phyloP scores from a whole-genome alignment of 2,888 invertebrate genomes.

The Cotesia congregata region DNA sequence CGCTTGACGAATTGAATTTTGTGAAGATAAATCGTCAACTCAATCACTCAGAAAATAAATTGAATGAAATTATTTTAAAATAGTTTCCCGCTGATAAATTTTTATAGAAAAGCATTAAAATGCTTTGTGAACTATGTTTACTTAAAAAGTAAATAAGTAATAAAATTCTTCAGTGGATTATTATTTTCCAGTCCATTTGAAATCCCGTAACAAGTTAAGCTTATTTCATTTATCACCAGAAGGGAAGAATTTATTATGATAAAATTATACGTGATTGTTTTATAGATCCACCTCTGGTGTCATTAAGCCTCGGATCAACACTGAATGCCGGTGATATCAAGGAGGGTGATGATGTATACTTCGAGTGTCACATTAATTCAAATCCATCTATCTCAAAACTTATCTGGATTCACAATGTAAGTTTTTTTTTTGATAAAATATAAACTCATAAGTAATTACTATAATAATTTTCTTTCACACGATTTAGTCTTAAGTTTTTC shows the following conservation, averaged over 20 bases:
- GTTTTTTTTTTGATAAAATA: constrained; percentile 65
- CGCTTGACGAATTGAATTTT: neutral
- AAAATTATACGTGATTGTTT: constrained; percentile 20
- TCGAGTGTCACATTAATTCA: constrained; percentile 92
- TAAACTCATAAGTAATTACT: neutral
- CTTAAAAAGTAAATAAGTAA: constrained; percentile 18
- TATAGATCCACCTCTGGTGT: constrained; percentile 88
- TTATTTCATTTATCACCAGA: neutral
- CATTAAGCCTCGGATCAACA: constrained; percentile 85
- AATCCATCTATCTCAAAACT: constrained; percentile 89
- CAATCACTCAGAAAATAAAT: neutral
- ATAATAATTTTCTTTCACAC: no score
- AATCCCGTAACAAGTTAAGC: neutral
- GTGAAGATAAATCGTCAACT: neutral
- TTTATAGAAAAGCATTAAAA: neutral
- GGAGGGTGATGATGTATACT: constrained; percentile 93
- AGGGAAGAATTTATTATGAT: neutral
- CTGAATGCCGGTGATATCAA: constrained; percentile 90
- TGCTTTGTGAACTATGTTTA: neutral
- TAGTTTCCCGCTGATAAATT: neutral
- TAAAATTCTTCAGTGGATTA: constrained; percentile 13
- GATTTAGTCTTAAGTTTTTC: no score
- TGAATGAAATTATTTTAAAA: neutral
- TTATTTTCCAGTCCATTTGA: neutral
- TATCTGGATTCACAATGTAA: constrained; percentile 90